Percentiles rank a stretch among this genome's conserved stretches.
These are phyloP conservation scores for Tachystola acroxantha DNA, from an alignment of 2,888 invertebrate genomes.

Conservation along the genomic window DNA sequence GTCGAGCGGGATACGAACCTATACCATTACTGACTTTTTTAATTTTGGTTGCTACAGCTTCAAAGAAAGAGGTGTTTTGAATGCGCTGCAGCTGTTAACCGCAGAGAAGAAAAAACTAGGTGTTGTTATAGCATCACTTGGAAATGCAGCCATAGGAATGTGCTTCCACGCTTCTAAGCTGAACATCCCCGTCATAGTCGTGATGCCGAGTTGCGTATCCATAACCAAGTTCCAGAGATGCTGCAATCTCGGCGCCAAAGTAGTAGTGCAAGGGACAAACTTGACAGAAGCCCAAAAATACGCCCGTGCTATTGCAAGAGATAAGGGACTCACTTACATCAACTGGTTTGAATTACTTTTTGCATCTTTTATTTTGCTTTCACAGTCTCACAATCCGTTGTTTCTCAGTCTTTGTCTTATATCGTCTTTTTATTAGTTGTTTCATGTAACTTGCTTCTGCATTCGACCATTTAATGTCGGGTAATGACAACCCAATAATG, in stretches of 20 bases:
- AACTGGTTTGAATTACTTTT: slow-evolving; percentile 74
- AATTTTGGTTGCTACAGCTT: too few species aligned
- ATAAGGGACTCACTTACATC: slow-evolving; percentile 80
- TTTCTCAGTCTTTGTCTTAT: too few species aligned
- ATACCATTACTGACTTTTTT: too few species aligned
- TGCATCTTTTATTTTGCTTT: slow-evolving; percentile 2
- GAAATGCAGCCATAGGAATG: slow-evolving; percentile 84
- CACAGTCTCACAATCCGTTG: too few species aligned
- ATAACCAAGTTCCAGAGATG: slow-evolving; percentile 83
- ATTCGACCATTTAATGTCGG: too few species aligned
- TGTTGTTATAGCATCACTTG: slow-evolving; percentile 83
- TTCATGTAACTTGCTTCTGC: too few species aligned
- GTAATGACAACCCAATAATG: too few species aligned
- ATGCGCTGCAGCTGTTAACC: slow-evolving; percentile 77
- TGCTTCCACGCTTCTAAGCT: slow-evolving; percentile 81
- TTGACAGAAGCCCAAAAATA: slow-evolving; percentile 79
- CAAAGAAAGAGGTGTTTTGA: slow-evolving; percentile 84
- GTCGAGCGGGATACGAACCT: too few species aligned
- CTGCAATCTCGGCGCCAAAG: slow-evolving; percentile 80
- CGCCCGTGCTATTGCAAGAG: slow-evolving; percentile 78
- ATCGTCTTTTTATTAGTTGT: too few species aligned
- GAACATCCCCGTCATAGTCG: slow-evolving; percentile 79
- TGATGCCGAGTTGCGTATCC: slow-evolving; percentile 83
- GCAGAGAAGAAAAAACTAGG: slow-evolving; percentile 79
- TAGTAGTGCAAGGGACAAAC: slow-evolving; percentile 80